Evolutionary conservation across 2,113 vertebrate genomes (phyloP).

Genomic region (Brachypteracias leptosomus): DNA sequence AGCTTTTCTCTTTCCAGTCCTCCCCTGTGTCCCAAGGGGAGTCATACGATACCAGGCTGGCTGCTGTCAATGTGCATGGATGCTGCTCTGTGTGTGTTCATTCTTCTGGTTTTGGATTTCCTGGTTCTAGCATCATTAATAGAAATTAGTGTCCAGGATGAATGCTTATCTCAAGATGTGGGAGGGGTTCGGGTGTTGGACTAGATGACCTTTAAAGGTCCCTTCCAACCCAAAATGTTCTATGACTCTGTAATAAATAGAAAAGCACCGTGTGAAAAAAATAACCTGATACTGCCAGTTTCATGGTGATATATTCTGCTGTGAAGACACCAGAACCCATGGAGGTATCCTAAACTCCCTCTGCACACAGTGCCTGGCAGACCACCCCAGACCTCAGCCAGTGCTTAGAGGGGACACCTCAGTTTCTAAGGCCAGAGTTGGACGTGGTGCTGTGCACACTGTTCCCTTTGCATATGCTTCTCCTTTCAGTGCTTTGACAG

Average conservation of each 20-base stretch:
- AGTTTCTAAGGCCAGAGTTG: neutral
- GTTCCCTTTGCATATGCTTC: accelerated
- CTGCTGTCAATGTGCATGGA: accelerated
- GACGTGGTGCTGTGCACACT: accelerated
- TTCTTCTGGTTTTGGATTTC: neutral
- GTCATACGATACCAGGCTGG: neutral
- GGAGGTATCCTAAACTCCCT: neutral
- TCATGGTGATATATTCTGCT: neutral
- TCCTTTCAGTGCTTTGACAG: neutral
- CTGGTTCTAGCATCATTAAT: neutral
- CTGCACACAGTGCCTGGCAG: neutral
- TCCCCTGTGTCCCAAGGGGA: neutral
- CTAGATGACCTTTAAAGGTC: neutral
- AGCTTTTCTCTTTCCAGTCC: neutral
- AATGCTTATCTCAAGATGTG: neutral
- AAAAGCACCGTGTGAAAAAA: neutral
- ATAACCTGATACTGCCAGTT: neutral
- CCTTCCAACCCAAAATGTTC: neutral
- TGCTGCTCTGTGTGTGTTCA: neutral
- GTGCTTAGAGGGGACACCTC: neutral
- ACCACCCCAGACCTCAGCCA: neutral
- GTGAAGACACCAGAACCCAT: neutral
- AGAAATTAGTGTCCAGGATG: neutral
- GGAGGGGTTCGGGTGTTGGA: neutral
- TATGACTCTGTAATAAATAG: neutral